Percentiles rank a stretch among this genome's conserved stretches.
phyloP scores from a whole-genome alignment of 2,888 invertebrate species.

The Nemotelus pantherinus region DNA sequence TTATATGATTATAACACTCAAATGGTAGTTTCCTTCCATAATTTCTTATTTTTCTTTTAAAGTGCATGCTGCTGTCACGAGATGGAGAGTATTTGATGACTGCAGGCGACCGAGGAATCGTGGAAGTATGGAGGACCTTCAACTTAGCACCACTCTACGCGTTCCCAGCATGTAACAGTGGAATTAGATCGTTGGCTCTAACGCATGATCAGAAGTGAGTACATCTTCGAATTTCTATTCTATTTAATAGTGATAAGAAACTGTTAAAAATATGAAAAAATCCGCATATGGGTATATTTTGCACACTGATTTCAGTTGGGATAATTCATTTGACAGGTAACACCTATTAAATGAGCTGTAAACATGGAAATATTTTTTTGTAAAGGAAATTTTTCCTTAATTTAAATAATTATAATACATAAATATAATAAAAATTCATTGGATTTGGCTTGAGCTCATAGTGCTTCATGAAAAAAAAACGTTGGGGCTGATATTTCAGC shows the following conservation, averaged over 20 bases:
- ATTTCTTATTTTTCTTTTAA: constrained; percentile 55
- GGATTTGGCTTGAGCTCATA: too few species aligned
- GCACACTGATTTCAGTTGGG: too few species aligned
- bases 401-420: too few species aligned
- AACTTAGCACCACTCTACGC: constrained; percentile 97
- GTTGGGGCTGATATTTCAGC: too few species aligned
- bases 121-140: constrained; percentile 98
- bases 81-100: constrained; percentile 99
- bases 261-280: too few species aligned
- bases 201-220: constrained; percentile 98
- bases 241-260: neutral
- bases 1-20: neutral
- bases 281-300: too few species aligned
- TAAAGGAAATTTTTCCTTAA: too few species aligned
- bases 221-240: neutral
- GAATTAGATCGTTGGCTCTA: constrained; percentile 92
- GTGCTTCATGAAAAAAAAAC: too few species aligned
- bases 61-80: constrained; percentile 92
- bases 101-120: constrained; percentile 95
- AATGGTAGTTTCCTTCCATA: neutral
- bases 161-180: constrained; percentile 96
- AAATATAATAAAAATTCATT: too few species aligned
- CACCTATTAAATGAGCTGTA: too few species aligned
- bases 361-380: too few species aligned
- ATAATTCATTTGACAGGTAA: too few species aligned